These are phyloP conservation scores for Borostomias antarcticus DNA, from an alignment of 2,797 vertebrate species.

Conservation along the genomic window DNA sequence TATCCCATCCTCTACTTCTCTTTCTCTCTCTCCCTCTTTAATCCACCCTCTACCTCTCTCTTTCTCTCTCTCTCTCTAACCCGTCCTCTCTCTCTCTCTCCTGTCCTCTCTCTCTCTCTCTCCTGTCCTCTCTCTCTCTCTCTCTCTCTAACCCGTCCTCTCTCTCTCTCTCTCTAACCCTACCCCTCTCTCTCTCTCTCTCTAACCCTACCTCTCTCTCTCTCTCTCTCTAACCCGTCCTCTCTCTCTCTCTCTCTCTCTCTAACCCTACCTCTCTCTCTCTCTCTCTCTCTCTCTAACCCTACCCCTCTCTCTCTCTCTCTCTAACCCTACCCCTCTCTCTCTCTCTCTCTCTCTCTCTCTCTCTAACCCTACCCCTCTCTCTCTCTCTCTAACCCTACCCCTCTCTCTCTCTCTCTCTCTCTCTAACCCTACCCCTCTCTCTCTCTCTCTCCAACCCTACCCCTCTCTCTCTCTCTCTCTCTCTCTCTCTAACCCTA, in stretches of 20 bases:
- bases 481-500: too few species aligned
- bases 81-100: too few species aligned
- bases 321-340: neutral
- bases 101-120: neutral
- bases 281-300: too few species aligned
- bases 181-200: neutral
- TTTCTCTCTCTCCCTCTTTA: too few species aligned
- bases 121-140: too few species aligned
- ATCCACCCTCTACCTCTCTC: too few species aligned
- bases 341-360: neutral
- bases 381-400: neutral
- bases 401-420: neutral
- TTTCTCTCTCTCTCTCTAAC: too few species aligned
- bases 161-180: neutral
- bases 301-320: neutral
- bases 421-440: neutral
- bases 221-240: neutral
- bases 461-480: neutral
- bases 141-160: neutral
- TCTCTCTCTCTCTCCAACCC: neutral
- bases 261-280: neutral
- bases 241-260: neutral
- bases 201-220: too few species aligned
- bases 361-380: neutral
- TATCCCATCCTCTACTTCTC: too few species aligned